Base-by-base conservation (phyloP, 2,113 vertebrate genomes). In the Apaloderma vittatum region DNA sequence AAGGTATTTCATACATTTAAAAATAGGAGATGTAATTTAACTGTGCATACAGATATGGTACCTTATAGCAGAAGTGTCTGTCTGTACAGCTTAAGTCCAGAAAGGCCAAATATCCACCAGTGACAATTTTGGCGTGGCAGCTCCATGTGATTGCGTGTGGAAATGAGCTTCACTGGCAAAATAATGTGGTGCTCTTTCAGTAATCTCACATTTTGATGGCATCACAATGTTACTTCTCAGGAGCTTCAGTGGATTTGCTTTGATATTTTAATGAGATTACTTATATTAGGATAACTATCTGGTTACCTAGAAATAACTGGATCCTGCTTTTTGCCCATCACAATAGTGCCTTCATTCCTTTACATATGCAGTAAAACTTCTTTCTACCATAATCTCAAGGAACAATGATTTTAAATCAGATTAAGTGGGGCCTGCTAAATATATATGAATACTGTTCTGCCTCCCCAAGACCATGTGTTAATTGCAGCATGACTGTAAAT, bases 391-490 rank as follows among this genome's bases (percentile, higher is more conserved):
- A 89, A 95, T 93, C 86, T 93, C 92, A 96, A 90, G 82, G 87
- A 91, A 66, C 67, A 73, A 34, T 92, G 92, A 66, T 92, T 96
- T 93, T 82, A 46, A 82, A 88, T 58, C 62, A 95, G 79, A n/a
- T 79, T 82, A 90, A 95, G 90, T 86, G 66, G 17, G 11, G 7
- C 26, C 66, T 87, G 6, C 19, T 81, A 65, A 91, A 81, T 62
- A 78, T 75, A 81, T 68, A 68, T 29, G 34, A 91, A 68, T 65
- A 49, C 5, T 48, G 4, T 76, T 85, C 54, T 73, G 8, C 19
- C 46, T 94, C 48, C 61, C 24, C 61, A 93, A 29, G 34, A 88
- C 18, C 46, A 24, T 40, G 24, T 74, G 24, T 29, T 91, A 84
- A 74, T 86, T 1, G 2, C 49, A 82, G n/a, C 27, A 11, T 90